Evolutionary conservation across 2,113 vertebrate species (phyloP), one percentile per base, ranked within the genome.

Genomic region (Oceanodroma tethys): DNA sequence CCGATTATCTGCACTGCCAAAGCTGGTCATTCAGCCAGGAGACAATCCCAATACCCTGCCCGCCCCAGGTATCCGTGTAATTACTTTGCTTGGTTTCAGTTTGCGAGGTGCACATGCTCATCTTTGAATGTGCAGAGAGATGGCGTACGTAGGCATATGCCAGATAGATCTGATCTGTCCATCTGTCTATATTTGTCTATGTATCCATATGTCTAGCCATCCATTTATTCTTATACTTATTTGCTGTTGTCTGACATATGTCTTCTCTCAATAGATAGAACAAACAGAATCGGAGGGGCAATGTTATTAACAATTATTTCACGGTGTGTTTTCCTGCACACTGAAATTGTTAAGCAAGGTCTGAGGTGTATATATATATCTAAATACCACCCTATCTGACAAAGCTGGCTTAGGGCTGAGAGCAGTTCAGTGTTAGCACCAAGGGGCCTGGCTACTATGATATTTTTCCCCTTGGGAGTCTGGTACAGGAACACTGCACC

Each of bases 261-360:
- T 30, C 36, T 63, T 15, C 27, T 63, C 34, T 75, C 47, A 36
- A 21, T 62, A 30, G 55, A 9, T 4, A 15, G 53, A 73, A 52
- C 22, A 30, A 43, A 25, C 0, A 1, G 73, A 18, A 50, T 30
- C 23, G 7, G 68, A 17, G 67, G 3, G 72, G 38, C 7, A 12
- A 16, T 6, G 8, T 40, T 29, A 13, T 22, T 27, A 56, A 13
- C 5, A 5, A 10, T 74, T 42, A 45, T 56, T 62, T 83, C 45
- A 11, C 0, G 7, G n/a, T 16, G 26, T 38, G 27, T 13, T 78
- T 42, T 73, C 19, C 48, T 70, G 68, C 36, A 16, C 8, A 0
- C 14, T 19, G 22, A 19, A 7, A 40, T 40, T 7, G 22, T 48
- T 25, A 30, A 56, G 65, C 52, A 7, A 43, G 21, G 19, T 9